Evolutionary conservation across 2,888 invertebrate genomes (phyloP), one percentile per base, ranked within the genome.

Genomic region (Acleris emargana): DNA sequence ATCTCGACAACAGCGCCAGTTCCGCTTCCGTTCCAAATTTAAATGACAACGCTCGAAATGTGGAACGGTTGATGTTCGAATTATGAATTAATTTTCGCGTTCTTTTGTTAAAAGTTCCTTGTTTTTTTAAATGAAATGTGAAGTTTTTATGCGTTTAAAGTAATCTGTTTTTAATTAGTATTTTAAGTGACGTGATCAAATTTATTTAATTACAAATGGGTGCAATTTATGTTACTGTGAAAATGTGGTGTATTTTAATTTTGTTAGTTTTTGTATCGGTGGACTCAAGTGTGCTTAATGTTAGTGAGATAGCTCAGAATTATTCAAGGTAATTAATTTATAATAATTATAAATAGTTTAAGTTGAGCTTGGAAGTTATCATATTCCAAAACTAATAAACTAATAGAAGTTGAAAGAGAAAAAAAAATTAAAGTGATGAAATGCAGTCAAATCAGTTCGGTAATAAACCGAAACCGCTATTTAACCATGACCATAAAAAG

Each of bases 1-100:
- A 71, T 64, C 69, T 68, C 63, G 52, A 28, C 62, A 32, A 47
- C 17, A 18, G 51, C 58, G 60, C 67, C 67, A 67, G 68, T 70
- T 69, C 68, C 68, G 68, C 64, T 69, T 68, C 67, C 68, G 72
- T 70, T 71, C 69, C 64, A 71, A 71, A 70, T 71, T 68, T 57
- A 52, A 64, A 62, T 69, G 63, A 62, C 54, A 43, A 67, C 64
- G 50, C 38, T 50, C 53, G 54, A 59, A 25, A 49, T 20, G 49
- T 17, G n/a, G n/a, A 62, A 25, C 51, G 9, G 28, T 6, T 28
- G 28, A n/a, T 18, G 20, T 55, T 60, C 16, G 17, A 45, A 43
- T n/a, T 18, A 42, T 32, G 28, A 52, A 60, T 43, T 32, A 11
- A 32, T 47, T 22, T 5, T 5, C 3, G 25, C 4, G 5, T 16